phyloP scores from a whole-genome alignment of 2,113 vertebrate species.

The Xyrauchen texanus region DNA sequence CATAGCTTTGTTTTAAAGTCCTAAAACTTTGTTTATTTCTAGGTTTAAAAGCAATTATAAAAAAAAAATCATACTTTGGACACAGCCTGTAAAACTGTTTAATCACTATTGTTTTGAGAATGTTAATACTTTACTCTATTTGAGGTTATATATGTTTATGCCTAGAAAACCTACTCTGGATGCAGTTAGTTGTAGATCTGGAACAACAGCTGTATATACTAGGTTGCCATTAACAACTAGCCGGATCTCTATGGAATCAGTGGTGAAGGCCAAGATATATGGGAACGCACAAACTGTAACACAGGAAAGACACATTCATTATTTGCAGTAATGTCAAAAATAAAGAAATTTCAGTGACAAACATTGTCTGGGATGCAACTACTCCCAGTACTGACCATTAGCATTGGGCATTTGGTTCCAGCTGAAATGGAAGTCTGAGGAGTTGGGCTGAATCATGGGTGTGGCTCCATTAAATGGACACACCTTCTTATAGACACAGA shows the following conservation, averaged over 20 bases:
- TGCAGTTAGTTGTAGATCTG: slow-evolving; percentile 89
- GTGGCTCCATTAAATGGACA: slow-evolving; percentile 92
- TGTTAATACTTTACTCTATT: too few species aligned
- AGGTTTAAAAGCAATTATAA: too few species aligned
- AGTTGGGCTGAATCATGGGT: slow-evolving; percentile 89
- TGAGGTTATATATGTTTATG: neutral
- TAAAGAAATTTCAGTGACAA: neutral
- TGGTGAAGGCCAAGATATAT: slow-evolving; percentile 96
- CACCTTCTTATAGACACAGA: slow-evolving; percentile 95
- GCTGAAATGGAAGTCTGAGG: slow-evolving; percentile 96
- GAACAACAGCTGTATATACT: slow-evolving; percentile 95
- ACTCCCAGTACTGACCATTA: slow-evolving; percentile 81
- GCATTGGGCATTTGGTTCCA: slow-evolving; percentile 98
- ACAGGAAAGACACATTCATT: neutral
- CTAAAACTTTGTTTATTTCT: too few species aligned
- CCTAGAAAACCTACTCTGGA: slow-evolving; percentile 84
- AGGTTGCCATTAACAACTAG: slow-evolving; percentile 97
- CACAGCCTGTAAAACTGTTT: neutral
- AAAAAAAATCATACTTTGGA: too few species aligned
- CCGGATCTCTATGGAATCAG: slow-evolving; percentile 96
- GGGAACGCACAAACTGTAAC: slow-evolving; percentile 95
- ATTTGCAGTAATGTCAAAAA: slow-evolving; percentile 1
- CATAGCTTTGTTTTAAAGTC: too few species aligned
- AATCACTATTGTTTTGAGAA: neutral
- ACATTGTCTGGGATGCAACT: neutral